These are phyloP conservation scores for Gryllus longicercus DNA, from an alignment of 2,888 invertebrate species.

Conservation along the genomic window DNA sequence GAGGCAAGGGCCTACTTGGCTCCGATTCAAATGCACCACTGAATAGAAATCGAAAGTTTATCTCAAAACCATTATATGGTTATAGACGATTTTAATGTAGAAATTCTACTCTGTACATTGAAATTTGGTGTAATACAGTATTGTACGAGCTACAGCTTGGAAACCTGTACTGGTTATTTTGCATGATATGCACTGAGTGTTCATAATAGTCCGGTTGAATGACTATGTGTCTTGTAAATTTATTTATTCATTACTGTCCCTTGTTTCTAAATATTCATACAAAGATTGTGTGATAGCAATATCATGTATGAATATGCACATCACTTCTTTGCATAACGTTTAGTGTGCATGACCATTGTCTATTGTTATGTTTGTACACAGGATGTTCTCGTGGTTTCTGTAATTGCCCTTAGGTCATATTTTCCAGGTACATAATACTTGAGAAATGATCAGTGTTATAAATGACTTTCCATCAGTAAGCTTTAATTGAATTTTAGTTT, in stretches of 20 bases:
- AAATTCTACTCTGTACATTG: background rate
- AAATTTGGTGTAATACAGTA: conserved; percentile 5
- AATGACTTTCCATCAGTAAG: too few species aligned
- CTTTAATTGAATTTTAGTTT: too few species aligned
- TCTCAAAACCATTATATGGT: background rate
- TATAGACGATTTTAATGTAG: background rate
- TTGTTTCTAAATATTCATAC: background rate
- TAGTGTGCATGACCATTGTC: background rate
- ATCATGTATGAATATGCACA: background rate
- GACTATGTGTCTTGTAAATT: background rate
- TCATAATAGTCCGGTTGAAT: background rate
- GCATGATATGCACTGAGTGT: background rate
- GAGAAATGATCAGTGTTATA: too few species aligned
- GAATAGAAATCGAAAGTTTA: background rate
- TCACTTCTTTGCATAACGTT: background rate
- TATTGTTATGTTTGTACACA: background rate
- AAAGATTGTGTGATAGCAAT: background rate
- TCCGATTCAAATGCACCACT: background rate
- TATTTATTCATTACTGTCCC: background rate
- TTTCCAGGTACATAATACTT: too few species aligned
- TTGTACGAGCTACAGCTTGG: background rate
- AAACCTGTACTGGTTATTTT: background rate
- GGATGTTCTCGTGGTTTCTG: too few species aligned
- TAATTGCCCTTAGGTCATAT: too few species aligned
- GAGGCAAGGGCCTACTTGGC: background rate